Evolutionary conservation across 2,797 vertebrate species (phyloP), one percentile per base, ranked within the genome.

Genomic region (Coreius guichenoti): DNA sequence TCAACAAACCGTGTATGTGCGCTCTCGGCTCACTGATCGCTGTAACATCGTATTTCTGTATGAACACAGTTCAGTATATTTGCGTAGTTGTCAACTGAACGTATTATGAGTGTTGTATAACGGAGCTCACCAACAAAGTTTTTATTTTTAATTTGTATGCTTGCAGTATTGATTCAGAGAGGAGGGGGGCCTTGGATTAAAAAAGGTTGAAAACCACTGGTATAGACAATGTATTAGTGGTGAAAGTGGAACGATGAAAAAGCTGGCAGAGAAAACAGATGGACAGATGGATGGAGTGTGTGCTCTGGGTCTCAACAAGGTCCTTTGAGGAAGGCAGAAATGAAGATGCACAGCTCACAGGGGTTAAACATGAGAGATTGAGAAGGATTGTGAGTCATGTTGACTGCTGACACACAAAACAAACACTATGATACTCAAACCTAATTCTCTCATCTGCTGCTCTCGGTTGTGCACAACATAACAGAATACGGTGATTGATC

Each of bases 261-360:
- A 54, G 39, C 63, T 87, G 81, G n/a, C 65, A 67, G 31, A 39
- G 47, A 69, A 87, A 79, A 9, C 47, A 72, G 67, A 83, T 61
- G 63, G 61, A 77, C 73, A 76, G 73, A 82, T 82, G 70, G 51
- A 86, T 81, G 49, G 70, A 63, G 39, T 72, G 65, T 56, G 12
- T 45, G 16, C 83, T 61, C 39, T 58, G 33, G 75, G 65, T 3
- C 6, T 70, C 21, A 70, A 51, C 1, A 3, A 78, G 33, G 31
- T 77, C 63, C 74, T 47, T 54, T 79, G 63, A 45, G 65, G 21
- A 58, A 61, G 26, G 5, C 36, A 31, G 49, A 58, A 70, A 78
- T 83, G 61, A 78, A 68, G 47, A 77, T 61, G 33, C 14, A 14
- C 36, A n/a, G 36, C 31, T 84, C 65, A 47, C 75, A 69, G 13